phyloP scores from a whole-genome alignment of 2,113 vertebrate genomes.

The Podarcis raffonei region DNA sequence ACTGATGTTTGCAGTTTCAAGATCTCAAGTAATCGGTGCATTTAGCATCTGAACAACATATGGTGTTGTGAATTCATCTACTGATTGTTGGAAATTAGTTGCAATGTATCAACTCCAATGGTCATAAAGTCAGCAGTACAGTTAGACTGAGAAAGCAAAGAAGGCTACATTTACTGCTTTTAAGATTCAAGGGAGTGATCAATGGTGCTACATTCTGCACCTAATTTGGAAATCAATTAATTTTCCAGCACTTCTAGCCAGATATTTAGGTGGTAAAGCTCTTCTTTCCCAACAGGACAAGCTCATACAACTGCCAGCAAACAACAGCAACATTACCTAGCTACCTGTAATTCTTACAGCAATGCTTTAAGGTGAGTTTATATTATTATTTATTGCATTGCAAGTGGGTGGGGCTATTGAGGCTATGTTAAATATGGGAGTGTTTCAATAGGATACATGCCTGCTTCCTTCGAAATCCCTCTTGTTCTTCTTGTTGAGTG shows the following conservation, averaged over 20 bases:
- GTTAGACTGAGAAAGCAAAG: not conserved
- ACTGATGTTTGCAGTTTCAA: not conserved
- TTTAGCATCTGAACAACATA: not conserved
- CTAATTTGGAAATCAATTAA: not conserved
- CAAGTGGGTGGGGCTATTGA: too few relatives aligned
- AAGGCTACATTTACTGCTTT: not conserved
- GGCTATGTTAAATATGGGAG: not conserved
- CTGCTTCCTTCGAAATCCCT: not conserved
- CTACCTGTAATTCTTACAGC: not conserved
- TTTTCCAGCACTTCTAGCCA: not conserved
- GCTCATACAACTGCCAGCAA: not conserved
- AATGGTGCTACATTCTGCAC: not conserved
- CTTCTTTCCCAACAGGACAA: not conserved
- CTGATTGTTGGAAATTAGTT: not conserved
- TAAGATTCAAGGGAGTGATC: too few relatives aligned
- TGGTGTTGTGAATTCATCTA: not conserved
- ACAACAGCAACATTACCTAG: not conserved
- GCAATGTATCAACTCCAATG: not conserved
- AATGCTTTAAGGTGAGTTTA: not conserved
- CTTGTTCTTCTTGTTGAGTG: not conserved
- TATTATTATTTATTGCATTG: too few relatives aligned
- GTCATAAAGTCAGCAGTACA: not conserved
- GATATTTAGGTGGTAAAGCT: not conserved
- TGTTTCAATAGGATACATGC: not conserved
- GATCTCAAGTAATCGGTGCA: not conserved